Evolutionary conservation across 2,113 vertebrate species (phyloP).

Genomic region (Tichodroma muraria): DNA sequence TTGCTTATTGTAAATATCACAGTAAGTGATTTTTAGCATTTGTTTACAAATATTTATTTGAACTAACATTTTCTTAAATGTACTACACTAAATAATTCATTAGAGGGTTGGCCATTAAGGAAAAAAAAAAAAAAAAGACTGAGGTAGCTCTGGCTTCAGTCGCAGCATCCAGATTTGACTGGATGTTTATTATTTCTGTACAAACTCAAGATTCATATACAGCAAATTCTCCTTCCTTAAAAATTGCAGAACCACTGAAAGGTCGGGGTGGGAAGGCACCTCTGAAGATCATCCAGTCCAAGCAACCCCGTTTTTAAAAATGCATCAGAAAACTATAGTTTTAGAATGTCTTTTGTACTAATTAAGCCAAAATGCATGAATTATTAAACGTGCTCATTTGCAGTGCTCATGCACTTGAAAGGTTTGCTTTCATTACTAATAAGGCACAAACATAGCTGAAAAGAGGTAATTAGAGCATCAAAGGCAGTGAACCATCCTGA

Average conservation of each 20-base stretch:
- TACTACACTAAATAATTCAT: background rate
- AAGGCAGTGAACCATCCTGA: conserved; percentile 59
- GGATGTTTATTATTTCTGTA: background rate
- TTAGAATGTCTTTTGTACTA: background rate
- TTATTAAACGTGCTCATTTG: conserved; percentile 57
- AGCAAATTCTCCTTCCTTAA: background rate
- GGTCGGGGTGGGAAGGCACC: background rate
- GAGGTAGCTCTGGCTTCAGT: background rate
- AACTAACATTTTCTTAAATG: background rate
- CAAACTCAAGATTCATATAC: background rate
- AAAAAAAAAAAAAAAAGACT: background rate
- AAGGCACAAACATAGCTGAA: conserved; percentile 24
- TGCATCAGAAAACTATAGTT: conserved; percentile 7
- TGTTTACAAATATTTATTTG: conserved; percentile 6
- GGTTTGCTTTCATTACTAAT: conserved; percentile 49
- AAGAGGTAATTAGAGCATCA: conserved; percentile 65
- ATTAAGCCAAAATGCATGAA: conserved; percentile 40
- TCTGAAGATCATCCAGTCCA: background rate
- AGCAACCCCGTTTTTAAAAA: conserved; percentile 2
- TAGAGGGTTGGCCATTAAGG: background rate
- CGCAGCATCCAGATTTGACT: background rate
- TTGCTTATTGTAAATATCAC: background rate
- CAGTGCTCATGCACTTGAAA: conserved; percentile 33
- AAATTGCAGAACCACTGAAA: background rate
- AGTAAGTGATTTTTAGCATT: background rate